Evolutionary conservation across 2,888 invertebrate genomes (phyloP).

Genomic region (Catocala nupta): DNA sequence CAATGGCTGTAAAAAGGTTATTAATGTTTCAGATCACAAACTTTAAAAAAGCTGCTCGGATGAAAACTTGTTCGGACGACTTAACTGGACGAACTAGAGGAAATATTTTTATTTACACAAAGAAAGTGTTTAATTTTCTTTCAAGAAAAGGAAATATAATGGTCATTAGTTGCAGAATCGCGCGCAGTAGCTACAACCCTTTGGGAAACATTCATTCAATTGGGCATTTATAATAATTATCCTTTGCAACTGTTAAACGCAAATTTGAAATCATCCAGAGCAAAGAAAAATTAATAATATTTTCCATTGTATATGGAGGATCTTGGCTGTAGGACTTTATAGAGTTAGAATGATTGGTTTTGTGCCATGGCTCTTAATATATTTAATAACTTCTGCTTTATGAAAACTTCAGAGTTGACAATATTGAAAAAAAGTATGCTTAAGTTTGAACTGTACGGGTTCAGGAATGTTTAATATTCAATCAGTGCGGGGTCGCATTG

Average conservation of each 20-base stretch:
- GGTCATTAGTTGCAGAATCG: background rate
- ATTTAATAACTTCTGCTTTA: background rate
- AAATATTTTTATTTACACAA: constrained; percentile 35
- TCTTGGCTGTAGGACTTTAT: too few species aligned
- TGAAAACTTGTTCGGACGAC: constrained; percentile 50
- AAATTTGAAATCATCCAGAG: too few species aligned
- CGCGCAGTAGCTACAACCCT: too few species aligned
- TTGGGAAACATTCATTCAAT: too few species aligned
- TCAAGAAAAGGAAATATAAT: constrained; percentile 16
- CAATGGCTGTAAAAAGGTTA: constrained; percentile 52
- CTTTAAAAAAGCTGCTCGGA: constrained; percentile 43
- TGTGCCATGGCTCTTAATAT: too few species aligned
- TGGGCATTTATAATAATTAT: background rate
- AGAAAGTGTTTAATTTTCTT: constrained; percentile 18
- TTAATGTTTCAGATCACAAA: constrained; percentile 56
- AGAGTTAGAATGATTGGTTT: too few species aligned
- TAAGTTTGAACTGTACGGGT: constrained; percentile 52
- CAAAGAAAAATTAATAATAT: too few species aligned
- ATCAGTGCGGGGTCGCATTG: constrained; percentile 75
- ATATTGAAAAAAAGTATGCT: constrained; percentile 49
- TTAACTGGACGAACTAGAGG: constrained; percentile 39
- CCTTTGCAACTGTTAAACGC: too few species aligned
- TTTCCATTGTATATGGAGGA: too few species aligned
- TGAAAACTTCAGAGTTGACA: constrained; percentile 17
- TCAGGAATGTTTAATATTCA: constrained; percentile 76